Base-by-base conservation (phyloP, 1,140 invertebrate species). In the Cyclina sinensis region DNA sequence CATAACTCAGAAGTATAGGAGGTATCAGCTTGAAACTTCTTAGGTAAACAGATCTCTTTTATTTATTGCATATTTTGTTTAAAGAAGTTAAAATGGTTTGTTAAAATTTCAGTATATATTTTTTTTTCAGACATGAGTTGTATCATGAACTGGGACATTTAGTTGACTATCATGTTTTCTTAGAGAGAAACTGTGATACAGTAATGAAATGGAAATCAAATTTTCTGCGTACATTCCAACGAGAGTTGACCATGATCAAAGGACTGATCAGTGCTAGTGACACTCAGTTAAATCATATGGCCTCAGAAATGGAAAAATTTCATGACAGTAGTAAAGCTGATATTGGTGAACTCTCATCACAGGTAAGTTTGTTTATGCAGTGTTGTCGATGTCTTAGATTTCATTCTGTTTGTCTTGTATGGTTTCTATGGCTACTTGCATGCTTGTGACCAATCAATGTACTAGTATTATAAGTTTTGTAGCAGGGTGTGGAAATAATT, bases 61-160 rank as follows among this genome's bases (percentile, higher is more conserved):
- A n/a, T n/a, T n/a, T n/a, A n/a, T n/a, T n/a, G n/a, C n/a, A n/a
- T n/a, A n/a, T n/a, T n/a, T n/a, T n/a, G n/a, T n/a, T n/a, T n/a
- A n/a, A n/a, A n/a, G n/a, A n/a, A n/a, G n/a, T n/a, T n/a, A n/a
- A n/a, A n/a, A n/a, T n/a, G n/a, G n/a, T n/a, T n/a, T n/a, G n/a
- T n/a, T n/a, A n/a, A n/a, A n/a, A n/a, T n/a, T n/a, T n/a, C n/a
- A n/a, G n/a, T n/a, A n/a, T n/a, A n/a, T n/a, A n/a, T 35, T 48
- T 83, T 4, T 46, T 48, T 84, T 84, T 54, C 51, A 88, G 86
- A 24, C 37, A 88, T 62, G 86, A 88, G 48, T 46, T 88, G 0
- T 88, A 88, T 73, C 86, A 88, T 62, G 79, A 82, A 73, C 65
- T 79, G 24, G 79, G 86, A 24, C 86, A 88, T 73, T 65, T 88